A percentile compares a stretch with the other conserved stretches of the same genome.
Evolutionary conservation across 64 coral and sea anemone species (phyloP).

Genomic region (Catalaphyllia jardinei): DNA sequence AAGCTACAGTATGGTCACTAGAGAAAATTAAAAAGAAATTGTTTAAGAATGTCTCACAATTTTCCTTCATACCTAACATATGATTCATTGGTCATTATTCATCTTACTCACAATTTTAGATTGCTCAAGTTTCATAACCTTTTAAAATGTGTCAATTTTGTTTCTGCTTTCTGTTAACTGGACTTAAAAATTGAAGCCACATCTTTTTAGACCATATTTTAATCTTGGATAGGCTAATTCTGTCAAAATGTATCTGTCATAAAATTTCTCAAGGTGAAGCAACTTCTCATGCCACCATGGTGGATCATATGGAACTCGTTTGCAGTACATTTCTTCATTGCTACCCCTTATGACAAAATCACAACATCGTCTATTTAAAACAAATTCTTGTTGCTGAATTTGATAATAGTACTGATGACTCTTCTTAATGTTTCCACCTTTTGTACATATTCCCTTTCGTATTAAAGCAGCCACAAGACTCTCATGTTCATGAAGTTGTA

Average conservation of each 20-base stretch:
- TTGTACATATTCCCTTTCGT: slow-evolving; percentile 64
- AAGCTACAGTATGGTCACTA: too few species aligned
- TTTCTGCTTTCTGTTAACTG: background rate
- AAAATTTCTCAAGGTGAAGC: slow-evolving; percentile 56
- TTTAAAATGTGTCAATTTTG: too few species aligned
- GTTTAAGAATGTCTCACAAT: too few species aligned
- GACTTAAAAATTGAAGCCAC: slow-evolving; percentile 34
- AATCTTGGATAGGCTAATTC: slow-evolving; percentile 73
- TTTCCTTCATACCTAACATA: too few species aligned
- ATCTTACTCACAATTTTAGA: too few species aligned
- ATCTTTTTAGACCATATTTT: slow-evolving; percentile 50
- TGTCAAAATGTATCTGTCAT: slow-evolving; percentile 61
- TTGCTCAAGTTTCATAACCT: too few species aligned
- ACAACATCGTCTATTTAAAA: slow-evolving; percentile 80
- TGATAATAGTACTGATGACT: slow-evolving; percentile 73
- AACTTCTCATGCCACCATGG: slow-evolving; percentile 60
- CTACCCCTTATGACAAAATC: slow-evolving; percentile 76
- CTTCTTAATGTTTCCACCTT: slow-evolving; percentile 49
- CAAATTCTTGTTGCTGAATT: slow-evolving; percentile 71
- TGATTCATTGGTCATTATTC: too few species aligned
- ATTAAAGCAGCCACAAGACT: slow-evolving; percentile 27
- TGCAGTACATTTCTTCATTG: slow-evolving; percentile 48
- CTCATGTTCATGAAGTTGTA: slow-evolving; percentile 49
- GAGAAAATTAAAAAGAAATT: too few species aligned
- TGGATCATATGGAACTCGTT: slow-evolving; percentile 57